Evolutionary conservation across 1,140 invertebrate species (phyloP).

Genomic region (Macrobrachium nipponense): DNA sequence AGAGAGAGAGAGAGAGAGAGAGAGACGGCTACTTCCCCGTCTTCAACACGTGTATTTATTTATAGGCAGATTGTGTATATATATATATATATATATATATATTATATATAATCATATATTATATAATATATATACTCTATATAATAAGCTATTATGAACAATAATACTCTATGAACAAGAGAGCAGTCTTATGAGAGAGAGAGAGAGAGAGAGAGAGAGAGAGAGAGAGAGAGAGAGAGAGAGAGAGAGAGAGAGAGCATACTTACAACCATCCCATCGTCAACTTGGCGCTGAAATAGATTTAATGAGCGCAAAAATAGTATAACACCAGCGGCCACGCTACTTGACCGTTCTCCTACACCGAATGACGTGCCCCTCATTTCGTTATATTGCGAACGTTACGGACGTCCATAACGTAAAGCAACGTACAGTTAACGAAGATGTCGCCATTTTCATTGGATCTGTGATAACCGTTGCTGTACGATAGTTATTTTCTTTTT

Average conservation of each 20-base stretch:
- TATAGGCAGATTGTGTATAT: background rate
- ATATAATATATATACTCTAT: conserved; percentile 14
- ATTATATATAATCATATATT: background rate
- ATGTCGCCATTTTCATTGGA: too few relatives aligned
- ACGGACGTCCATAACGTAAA: too few relatives aligned
- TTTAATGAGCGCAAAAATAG: too few relatives aligned
- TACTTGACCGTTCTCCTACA: too few relatives aligned
- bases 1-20: background rate
- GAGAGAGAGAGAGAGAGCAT: conserved; percentile 21
- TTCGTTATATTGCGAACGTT: too few relatives aligned
- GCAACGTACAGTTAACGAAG: too few relatives aligned
- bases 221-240: conserved; percentile 26
- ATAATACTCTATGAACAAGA: background rate
- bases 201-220: conserved; percentile 31
- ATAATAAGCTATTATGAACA: background rate
- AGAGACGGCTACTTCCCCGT: background rate
- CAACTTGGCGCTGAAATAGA: too few relatives aligned
- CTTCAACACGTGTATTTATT: background rate
- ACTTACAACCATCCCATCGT: background rate
- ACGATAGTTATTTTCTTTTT: too few relatives aligned
- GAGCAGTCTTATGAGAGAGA: background rate
- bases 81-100: background rate
- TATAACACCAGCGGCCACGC: too few relatives aligned
- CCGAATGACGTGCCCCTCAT: too few relatives aligned
- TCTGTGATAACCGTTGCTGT: too few relatives aligned